Evolutionary conservation across 53 echinoderm and acorn worm genomes (phyloP).

Genomic region (Pentamera pediparva): DNA sequence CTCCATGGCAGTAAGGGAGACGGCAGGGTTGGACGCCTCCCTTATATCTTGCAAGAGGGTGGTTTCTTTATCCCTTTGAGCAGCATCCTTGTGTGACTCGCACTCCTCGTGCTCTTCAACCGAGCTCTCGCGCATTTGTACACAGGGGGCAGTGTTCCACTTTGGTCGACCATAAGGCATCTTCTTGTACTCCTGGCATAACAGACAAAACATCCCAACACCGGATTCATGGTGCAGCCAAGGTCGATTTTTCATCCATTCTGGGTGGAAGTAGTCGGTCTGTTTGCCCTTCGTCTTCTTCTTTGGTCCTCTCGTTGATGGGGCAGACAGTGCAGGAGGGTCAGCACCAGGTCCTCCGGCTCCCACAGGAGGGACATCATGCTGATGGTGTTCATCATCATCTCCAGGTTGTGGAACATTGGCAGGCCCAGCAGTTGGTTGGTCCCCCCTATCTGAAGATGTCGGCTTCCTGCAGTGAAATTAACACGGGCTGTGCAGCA

Average conservation of each 20-base stretch:
- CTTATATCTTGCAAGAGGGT: slow-evolving; percentile 34
- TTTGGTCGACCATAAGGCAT: slow-evolving; percentile 36
- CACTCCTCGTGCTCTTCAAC: slow-evolving; percentile 28
- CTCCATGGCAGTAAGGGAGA: slow-evolving; percentile 34
- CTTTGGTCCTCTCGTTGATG: slow-evolving; percentile 11
- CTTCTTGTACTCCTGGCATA: slow-evolving; percentile 40
- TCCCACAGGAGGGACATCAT: background rate
- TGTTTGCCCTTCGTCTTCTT: slow-evolving; percentile 26
- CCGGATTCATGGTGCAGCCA: slow-evolving; percentile 33
- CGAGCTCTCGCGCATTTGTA: slow-evolving; percentile 21
- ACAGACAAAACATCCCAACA: slow-evolving; percentile 41
- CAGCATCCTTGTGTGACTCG: slow-evolving; percentile 20
- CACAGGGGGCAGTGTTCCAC: slow-evolving; percentile 41
- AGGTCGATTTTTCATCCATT: slow-evolving; percentile 32
- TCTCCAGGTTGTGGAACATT: slow-evolving; percentile 24
- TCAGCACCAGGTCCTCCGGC: slow-evolving; percentile 5
- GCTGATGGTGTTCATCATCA: slow-evolving; percentile 17
- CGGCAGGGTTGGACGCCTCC: slow-evolving; percentile 22
- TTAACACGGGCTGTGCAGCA: slow-evolving; percentile 3
- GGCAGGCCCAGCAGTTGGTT: slow-evolving; percentile 9
- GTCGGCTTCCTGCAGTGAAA: slow-evolving; percentile 12
- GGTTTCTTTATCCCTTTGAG: background rate
- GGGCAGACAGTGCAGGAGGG: slow-evolving; percentile 3
- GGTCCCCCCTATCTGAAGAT: slow-evolving; percentile 3
- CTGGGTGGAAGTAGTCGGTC: slow-evolving; percentile 19